Evolutionary conservation across 2,113 vertebrate genomes (phyloP).

Genomic region (Quiscalus mexicanus): DNA sequence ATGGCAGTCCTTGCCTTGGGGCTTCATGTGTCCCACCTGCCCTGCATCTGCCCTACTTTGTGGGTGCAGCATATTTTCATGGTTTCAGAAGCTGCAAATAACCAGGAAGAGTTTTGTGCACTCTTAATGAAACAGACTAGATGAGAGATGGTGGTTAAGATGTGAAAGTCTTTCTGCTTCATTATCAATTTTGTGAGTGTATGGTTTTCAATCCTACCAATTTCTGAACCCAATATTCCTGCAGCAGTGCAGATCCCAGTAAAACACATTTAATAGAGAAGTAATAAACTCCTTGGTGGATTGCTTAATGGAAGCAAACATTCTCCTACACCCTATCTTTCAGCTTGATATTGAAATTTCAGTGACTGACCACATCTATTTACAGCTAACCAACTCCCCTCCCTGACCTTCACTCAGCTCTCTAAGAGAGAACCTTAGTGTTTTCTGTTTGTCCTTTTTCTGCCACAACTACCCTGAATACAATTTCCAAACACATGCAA

Average conservation of each 20-base stretch:
- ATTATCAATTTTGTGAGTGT: background rate
- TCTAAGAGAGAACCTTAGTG: background rate
- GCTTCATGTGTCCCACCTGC: rapidly evolving
- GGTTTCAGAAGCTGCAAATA: background rate
- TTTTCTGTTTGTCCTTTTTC: background rate
- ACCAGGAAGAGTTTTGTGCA: background rate
- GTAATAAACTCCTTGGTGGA: background rate
- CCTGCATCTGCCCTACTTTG: background rate
- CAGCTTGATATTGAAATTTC: background rate
- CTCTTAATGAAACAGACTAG: background rate
- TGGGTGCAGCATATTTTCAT: background rate
- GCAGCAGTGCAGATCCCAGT: background rate
- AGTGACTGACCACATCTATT: background rate
- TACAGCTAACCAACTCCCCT: background rate
- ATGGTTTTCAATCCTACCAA: background rate
- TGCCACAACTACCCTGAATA: background rate
- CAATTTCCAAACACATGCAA: background rate
- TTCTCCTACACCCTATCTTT: background rate
- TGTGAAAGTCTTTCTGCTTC: background rate
- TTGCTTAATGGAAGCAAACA: background rate
- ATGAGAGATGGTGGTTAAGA: background rate
- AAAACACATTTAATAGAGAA: background rate
- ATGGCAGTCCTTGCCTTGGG: background rate
- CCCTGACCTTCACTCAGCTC: background rate
- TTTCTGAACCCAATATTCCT: background rate